Percentiles rank a stretch among this genome's conserved stretches.
phyloP scores from a whole-genome alignment of 2,797 vertebrate species.

The Acomys russatus region DNA sequence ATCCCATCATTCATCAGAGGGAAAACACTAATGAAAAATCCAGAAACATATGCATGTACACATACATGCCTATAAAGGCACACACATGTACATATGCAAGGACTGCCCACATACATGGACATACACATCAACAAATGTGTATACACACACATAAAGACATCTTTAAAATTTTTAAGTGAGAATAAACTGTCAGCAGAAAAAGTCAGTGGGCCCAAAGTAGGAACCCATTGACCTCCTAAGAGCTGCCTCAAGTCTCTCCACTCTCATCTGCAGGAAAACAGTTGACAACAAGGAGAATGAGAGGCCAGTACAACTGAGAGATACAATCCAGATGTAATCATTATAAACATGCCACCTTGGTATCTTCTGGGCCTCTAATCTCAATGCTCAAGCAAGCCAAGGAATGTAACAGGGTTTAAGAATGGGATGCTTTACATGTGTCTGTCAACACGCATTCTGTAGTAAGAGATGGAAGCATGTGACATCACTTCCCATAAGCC shows the following conservation, averaged over 20 bases:
- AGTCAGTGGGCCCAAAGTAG: neutral
- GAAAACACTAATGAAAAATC: constrained; percentile 12
- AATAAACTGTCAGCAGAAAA: neutral
- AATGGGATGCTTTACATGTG: neutral
- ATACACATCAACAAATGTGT: neutral
- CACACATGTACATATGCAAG: neutral
- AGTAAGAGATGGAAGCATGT: constrained; percentile 1
- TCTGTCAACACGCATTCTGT: neutral
- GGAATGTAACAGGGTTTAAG: neutral
- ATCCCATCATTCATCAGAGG: constrained; percentile 11
- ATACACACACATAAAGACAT: neutral
- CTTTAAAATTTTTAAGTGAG: neutral
- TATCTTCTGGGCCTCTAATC: neutral
- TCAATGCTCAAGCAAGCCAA: neutral
- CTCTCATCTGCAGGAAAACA: neutral
- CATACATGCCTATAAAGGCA: too few relatives aligned
- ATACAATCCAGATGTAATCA: neutral
- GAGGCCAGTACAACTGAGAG: neutral
- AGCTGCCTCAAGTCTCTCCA: neutral
- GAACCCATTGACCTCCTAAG: neutral
- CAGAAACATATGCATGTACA: neutral
- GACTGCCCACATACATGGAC: neutral
- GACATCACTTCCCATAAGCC: neutral
- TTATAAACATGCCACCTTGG: neutral
- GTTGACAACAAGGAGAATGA: neutral